A percentile compares a stretch with the other conserved stretches of the same genome.
Conservation (phyloP, 1,140 invertebrate species). For the Ceratosolen fusciceps region DNA sequence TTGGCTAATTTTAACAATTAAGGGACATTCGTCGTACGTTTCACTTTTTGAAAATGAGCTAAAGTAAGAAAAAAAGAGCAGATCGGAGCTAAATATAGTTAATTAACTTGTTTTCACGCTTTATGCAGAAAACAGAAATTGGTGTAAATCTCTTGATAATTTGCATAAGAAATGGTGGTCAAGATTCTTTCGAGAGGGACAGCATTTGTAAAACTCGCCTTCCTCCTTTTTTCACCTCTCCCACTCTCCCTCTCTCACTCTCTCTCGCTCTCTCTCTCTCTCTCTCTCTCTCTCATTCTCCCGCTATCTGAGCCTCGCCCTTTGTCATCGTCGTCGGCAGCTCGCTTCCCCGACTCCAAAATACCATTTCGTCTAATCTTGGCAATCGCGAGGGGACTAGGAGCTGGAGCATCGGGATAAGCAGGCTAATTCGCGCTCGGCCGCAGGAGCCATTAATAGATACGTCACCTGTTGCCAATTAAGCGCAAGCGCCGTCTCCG, state of each 20-base stretch:
- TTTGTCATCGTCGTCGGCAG: not conserved
- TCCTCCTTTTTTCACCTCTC: not conserved
- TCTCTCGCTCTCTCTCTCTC: not conserved
- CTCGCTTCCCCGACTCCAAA: not conserved
- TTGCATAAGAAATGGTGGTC: not conserved
- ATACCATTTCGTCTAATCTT: conserved; percentile 57
- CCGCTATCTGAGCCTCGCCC: not conserved
- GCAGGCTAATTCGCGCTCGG: not conserved
- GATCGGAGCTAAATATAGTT: not conserved
- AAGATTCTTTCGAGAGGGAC: not conserved
- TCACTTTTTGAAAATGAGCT: too few species aligned
- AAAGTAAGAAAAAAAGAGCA: not conserved
- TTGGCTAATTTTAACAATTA: too few species aligned
- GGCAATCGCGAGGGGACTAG: conserved; percentile 48
- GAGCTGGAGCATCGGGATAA: not conserved
- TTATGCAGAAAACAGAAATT: not conserved
- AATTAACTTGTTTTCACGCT: not conserved
- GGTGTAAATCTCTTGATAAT: not conserved
- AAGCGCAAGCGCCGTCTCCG: conserved; percentile 8
- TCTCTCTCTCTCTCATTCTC: not conserved
- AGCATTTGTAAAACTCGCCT: not conserved
- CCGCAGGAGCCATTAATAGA: conserved; percentile 60
- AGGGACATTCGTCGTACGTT: too few species aligned
- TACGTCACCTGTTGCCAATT: conserved; percentile 54
- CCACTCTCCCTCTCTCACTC: not conserved